Base-by-base conservation (phyloP, 2,888 invertebrate genomes). In the Eupithecia insigniata region DNA sequence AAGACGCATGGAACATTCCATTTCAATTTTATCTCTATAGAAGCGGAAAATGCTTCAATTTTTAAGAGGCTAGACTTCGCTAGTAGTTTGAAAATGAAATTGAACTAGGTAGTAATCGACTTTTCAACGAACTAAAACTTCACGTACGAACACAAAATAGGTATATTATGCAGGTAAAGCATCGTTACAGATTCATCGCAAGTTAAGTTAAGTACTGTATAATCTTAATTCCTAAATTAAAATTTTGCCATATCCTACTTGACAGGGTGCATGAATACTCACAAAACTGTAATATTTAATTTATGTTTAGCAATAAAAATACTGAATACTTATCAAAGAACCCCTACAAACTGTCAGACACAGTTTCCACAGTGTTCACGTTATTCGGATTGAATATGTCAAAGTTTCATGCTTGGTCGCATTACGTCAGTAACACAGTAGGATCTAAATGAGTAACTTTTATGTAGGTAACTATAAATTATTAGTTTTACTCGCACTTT, bases 71-170 rank as follows among this genome's bases (percentile, higher is more conserved):
- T 46, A 46, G 8, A 51, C n/a, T 36, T 64, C 16, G 28, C 58
- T 46, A 22, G 22, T 65, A 67, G 67, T 73, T 73, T 34, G 12
- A 7, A 16, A 62, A 22, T 26, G 26, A 26, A 65, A n/a, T 34
- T 32, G 28, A 43, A 32, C 22, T 18, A 39, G 16, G 39, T 46
- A 28, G 39, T 46, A 28, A 60, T 32, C 1, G 22, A 55, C 26
- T 55, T 55, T 26, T 55, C 55, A 55, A 55, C 10, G 5, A 12
- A 55, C 14, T 55, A 26, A 55, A 14, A 55, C 5, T 12, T 12
- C 3, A 14, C 55, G 26, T 26, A 4, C 4, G 6, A 5, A 26
- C 8, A 28, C 14, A 58, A 58, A 26, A 28, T 28, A 28, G n/a
- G n/a, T 43, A n/a, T 4, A 1, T 39, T 39, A 39, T n/a, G 39